phyloP scores from a whole-genome alignment of 2,113 vertebrate genomes.

The Rhagologus leucostigma region DNA sequence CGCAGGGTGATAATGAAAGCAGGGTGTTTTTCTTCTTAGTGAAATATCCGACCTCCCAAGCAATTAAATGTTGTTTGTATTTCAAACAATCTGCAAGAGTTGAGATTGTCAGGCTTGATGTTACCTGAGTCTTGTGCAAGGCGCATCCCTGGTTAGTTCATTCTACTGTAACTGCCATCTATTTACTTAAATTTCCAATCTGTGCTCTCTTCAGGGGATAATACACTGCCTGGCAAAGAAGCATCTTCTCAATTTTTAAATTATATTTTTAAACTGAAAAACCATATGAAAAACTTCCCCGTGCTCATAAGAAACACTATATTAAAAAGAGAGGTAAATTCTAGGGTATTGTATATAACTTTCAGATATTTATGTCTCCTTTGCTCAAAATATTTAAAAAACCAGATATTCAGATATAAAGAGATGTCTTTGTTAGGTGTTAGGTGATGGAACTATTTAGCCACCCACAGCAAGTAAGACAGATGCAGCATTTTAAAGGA shows the following conservation, averaged over 20 bases:
- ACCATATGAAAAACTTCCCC: conserved; percentile 22
- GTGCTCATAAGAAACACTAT: not conserved
- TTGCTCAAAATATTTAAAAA: conserved; percentile 24
- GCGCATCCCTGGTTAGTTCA: conserved; percentile 51
- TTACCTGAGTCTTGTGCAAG: conserved; percentile 67
- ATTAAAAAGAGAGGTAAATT: not conserved
- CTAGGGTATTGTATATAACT: not conserved
- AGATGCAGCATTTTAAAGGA: not conserved
- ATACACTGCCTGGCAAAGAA: conserved; percentile 59
- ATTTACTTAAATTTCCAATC: conserved; percentile 78
- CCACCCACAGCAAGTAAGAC: not conserved
- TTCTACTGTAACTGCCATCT: conserved; percentile 63
- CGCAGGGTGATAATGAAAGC: not conserved
- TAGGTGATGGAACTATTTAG: not conserved
- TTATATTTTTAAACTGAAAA: conserved; percentile 57
- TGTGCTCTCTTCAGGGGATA: conserved; percentile 75
- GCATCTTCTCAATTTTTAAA: conserved; percentile 56
- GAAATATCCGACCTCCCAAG: conserved; percentile 52
- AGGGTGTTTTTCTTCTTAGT: conserved; percentile 36
- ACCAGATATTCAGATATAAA: not conserved
- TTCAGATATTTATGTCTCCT: not conserved
- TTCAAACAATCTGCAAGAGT: conserved; percentile 44
- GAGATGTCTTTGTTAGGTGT: not conserved
- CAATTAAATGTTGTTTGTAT: conserved; percentile 74
- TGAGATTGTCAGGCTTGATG: conserved; percentile 63